Conservation (phyloP, 2,797 vertebrate species). For the Thamnophis elegans region DNA sequence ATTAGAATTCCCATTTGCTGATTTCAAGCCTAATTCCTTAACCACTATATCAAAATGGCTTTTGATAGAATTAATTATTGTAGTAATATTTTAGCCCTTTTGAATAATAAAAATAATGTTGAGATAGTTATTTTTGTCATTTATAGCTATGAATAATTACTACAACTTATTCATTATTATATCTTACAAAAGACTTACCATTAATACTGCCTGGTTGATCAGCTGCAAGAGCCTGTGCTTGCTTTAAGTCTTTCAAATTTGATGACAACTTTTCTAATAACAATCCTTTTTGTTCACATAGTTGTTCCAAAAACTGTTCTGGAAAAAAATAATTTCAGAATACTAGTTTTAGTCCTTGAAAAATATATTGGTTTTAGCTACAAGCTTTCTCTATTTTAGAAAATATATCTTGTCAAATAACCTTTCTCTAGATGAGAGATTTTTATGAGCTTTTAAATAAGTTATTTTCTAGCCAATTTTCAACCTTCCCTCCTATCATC, state of each 20-base stretch:
- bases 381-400: neutral
- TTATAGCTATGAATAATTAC: neutral
- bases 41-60: neutral
- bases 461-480: neutral
- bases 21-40: neutral
- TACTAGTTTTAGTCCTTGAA: neutral
- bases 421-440: neutral
- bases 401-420: neutral
- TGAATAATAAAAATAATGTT: neutral
- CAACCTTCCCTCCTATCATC: neutral
- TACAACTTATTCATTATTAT: neutral
- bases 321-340: neutral
- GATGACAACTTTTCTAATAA: slow-evolving; percentile 11
- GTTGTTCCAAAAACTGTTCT: slow-evolving; percentile 5
- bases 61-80: neutral
- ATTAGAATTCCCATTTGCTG: neutral
- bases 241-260: neutral
- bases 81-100: neutral
- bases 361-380: neutral
- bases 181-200: slow-evolving; percentile 1
- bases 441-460: neutral
- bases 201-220: neutral
- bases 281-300: neutral
- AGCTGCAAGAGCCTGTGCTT: slow-evolving; percentile 11
- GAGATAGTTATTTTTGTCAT: neutral